Evolutionary conservation across 2,888 invertebrate genomes (phyloP), one percentile per base, ranked within the genome.

Genomic region (Napeogenes sylphis): DNA sequence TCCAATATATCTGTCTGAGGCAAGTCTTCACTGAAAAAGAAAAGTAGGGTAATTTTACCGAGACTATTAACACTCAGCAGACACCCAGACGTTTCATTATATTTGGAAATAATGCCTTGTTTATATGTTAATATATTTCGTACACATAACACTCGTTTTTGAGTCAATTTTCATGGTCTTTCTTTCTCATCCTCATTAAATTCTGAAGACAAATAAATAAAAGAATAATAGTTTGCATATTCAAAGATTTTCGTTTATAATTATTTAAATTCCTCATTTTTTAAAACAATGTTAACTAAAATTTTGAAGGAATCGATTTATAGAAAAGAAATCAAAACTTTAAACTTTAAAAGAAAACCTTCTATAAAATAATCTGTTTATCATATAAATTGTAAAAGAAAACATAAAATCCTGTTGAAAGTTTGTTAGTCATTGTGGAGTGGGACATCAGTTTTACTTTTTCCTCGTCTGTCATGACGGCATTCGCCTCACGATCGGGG

Each of bases 361-460:
- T 47, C 4, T 55, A 13, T 33, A 60, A 62, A 58, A 62, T 60
- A 62, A 60, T 21, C 60, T 14, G 53, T 30, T 64, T 58, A 62
- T 59, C 60, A 74, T 70, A 73, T 70, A 69, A 65, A 68, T 66
- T 63, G 56, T 60, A 68, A 69, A 66, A 68, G 71, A 71, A 71
- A 71, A 63, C 45, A 61, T 75, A 72, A 80, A 80, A 83, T 88
- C 87, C 88, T 86, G 85, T 87, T 82, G 89, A 89, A 89, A 89
- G 89, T 87, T 77, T 71, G 74, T 80, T 79, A 79, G 79, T 82
- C 77, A 75, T 78, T 77, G 78, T 76, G 71, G 76, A 72, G 75
- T 77, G 79, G 78, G 83, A 77, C 74, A 88, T 86, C 85, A 86
- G 84, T 88, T 90, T 90, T 88, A 88, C 90, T 90, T 90, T 86